Evolutionary conservation across 2,113 vertebrate species (phyloP), one percentile per base, ranked within the genome.

Genomic region (Hemichromis elongatus): DNA sequence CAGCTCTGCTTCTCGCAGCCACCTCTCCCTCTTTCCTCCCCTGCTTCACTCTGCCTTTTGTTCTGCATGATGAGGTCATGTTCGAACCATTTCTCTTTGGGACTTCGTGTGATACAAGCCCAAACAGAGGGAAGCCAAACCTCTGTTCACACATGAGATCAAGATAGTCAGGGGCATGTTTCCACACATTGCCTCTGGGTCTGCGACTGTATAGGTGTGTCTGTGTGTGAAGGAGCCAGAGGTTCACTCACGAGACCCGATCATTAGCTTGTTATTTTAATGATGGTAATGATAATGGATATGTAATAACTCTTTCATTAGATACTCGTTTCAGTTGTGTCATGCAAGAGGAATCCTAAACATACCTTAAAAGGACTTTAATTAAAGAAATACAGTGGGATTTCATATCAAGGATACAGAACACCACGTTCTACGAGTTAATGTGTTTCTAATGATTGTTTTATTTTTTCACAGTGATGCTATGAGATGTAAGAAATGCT

Each of bases 21-120:
- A 24, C 57, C 13, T 77, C 56, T 84, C 81, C 70, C 73, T 50
- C 77, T 21, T 75, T 87, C 85, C 89, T 79, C 73, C 77, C 59
- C 86, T 82, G 70, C 89, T 82, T 85, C 90, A 45, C 88, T 88
- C 21, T 77, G 80, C 53, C 89, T 93, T 92, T 93, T 95, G 92
- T 94, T 94, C 90, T 82, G 89, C 87, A 57, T 81, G 90, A 95
- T 96, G 94, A 96, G 92, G 93, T 96, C 95, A 96, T 96, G 93
- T 94, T 93, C 30, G 77, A 94, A 91, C 89, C 91, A 90, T 93
- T 88, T 80, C 82, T 93, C 90, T 75, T 56, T 63, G 78, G 90
- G 92, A 94, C 91, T 86, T 63, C 3, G 70, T 90, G 88, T 90
- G 90, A 93, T 94, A 95, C 95, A 95, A 95, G 95, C 91, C 94